phyloP scores from a whole-genome alignment of 2,888 invertebrate genomes.

The Harpalus rufipes region DNA sequence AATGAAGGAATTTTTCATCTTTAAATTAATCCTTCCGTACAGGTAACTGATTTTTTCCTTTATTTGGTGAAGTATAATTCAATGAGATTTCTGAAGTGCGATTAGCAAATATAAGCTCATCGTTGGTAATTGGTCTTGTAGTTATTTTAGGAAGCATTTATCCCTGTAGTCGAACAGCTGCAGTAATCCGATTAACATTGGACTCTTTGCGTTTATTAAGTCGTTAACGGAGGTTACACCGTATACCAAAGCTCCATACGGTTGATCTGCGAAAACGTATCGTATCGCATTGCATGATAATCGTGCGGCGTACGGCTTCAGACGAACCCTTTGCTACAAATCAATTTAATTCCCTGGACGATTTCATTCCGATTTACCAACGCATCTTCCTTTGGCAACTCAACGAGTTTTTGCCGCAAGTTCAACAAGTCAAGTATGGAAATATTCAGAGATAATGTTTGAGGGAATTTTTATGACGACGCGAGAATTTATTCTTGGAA shows the following conservation, averaged over 20 bases:
- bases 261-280: conserved; percentile 24
- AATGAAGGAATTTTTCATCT: too few species aligned
- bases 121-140: neutral
- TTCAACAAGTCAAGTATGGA: too few species aligned
- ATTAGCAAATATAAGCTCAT: neutral
- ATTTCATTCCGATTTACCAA: conserved; percentile 55
- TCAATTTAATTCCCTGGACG: conserved; percentile 59
- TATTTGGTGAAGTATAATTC: too few species aligned
- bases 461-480: conserved; percentile 13
- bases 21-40: too few species aligned
- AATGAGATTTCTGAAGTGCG: too few species aligned
- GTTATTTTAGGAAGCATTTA: conserved; percentile 26
- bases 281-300: neutral
- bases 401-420: too few species aligned
- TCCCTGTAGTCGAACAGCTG: conserved; percentile 12
- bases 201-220: conserved; percentile 62
- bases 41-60: too few species aligned
- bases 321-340: conserved; percentile 36
- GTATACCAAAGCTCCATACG: conserved; percentile 21
- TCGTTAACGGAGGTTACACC: conserved; percentile 52
- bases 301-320: conserved; percentile 14
- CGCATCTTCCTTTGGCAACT: neutral
- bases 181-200: conserved; percentile 53
- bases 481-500: too few species aligned
- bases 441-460: neutral